Base-by-base conservation (phyloP, 2,888 invertebrate genomes). In the Syrphus vitripennis region DNA sequence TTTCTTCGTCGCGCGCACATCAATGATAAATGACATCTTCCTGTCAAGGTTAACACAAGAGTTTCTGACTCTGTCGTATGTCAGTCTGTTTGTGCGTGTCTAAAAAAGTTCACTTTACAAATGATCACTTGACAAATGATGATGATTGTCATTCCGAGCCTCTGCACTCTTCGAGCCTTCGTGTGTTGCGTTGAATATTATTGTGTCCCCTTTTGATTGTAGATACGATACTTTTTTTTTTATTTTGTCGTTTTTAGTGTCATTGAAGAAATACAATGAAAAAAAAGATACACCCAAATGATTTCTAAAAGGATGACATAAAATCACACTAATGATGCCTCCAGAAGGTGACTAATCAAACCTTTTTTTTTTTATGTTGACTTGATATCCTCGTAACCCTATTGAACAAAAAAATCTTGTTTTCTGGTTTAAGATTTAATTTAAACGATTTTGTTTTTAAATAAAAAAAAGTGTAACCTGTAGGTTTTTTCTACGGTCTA, bases 101-200 rank as follows among this genome's bases (percentile, higher is more conserved):
- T 65, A 29, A 57, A n/a, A n/a, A n/a, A 67, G 67, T 69, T 69
- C 48, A 74, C 69, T 78, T 78, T 69, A 74, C 78, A 79, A 75
- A 83, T 75, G 74, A 79, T 70, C 79, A 70, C 63, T 83, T 83
- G 83, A 79, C 63, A 83, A 79, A 83, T 83, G 83, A 83, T 75
- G 80, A 67, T 76, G 80, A 76, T 61, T 84, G 80, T 76, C 76
- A 40, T 59, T 67, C 12, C 29, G 45, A 45, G 77, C 29, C 67
- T 69, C n/a, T n/a, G n/a, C n/a, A n/a, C n/a, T n/a, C n/a, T n/a
- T n/a, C n/a, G 55, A 53, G 67, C 45, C 50, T 82, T 69, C 29
- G 40, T 40, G 45, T 37, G 7, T 19, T 16, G 19, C 12, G 57
- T 16, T 63, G 26, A 65, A 45, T 45, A 65, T 45, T 34, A 29